Evolutionary conservation across 1,140 invertebrate species (phyloP).

Genomic region (Lerema accius): DNA sequence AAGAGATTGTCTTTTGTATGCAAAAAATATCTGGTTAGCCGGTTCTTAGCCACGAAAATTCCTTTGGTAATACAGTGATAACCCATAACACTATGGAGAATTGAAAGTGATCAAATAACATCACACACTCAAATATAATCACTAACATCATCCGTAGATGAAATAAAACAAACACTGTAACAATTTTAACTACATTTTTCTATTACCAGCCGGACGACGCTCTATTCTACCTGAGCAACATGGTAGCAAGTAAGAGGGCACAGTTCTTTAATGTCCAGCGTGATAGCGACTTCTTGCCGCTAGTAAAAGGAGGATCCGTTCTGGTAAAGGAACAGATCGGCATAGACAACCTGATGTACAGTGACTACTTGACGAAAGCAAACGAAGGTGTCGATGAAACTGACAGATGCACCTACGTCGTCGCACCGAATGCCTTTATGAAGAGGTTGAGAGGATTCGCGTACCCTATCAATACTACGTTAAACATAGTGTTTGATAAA

Average conservation of each 20-base stretch:
- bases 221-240: constrained; percentile 64
- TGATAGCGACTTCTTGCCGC: constrained; percentile 75
- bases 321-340: constrained; percentile 87
- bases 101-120: no score
- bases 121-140: no score
- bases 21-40: no score
- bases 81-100: no score
- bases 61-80: no score
- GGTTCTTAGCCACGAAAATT: no score
- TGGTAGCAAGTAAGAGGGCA: constrained; percentile 65
- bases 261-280: constrained; percentile 51
- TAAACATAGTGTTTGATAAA: constrained; percentile 85
- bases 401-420: constrained; percentile 88
- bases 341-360: constrained; percentile 86
- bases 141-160: no score
- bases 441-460: constrained; percentile 87
- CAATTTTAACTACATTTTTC: no score
- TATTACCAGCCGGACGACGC: constrained; percentile 62
- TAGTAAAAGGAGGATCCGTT: constrained; percentile 82
- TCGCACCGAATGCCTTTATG: constrained; percentile 86
- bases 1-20: no score
- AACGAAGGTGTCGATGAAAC: constrained; percentile 83
- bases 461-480: constrained; percentile 84
- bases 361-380: constrained; percentile 86
- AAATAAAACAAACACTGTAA: no score